These are phyloP conservation scores for Mirza zaza DNA, from an alignment of 2,113 vertebrate species.

Conservation along the genomic window DNA sequence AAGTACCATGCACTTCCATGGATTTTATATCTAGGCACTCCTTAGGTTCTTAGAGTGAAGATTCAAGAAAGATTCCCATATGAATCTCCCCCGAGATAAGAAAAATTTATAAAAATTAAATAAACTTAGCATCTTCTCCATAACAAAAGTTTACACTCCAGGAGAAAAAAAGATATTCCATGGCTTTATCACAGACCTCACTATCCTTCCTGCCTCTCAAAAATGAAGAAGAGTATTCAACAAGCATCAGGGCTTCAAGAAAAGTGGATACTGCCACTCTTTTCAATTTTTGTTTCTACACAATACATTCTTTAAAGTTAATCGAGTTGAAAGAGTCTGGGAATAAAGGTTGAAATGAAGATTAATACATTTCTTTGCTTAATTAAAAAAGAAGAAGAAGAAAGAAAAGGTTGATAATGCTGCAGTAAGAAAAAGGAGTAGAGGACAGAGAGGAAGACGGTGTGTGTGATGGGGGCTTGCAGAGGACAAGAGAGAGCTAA, in stretches of 20 bases:
- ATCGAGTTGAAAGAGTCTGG: neutral
- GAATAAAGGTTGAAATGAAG: neutral
- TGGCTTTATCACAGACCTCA: neutral
- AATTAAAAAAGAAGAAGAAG: neutral
- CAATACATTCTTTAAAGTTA: neutral
- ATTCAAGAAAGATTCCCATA: neutral
- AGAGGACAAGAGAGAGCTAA: neutral
- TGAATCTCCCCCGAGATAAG: rapidly evolving
- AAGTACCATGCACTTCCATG: too few relatives aligned
- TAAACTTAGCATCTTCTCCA: neutral
- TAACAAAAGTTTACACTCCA: neutral
- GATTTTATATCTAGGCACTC: neutral
- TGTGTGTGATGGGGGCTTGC: too few relatives aligned
- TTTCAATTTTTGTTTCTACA: neutral
- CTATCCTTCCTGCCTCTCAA: neutral
- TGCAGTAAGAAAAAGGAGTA: neutral
- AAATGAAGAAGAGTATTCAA: neutral
- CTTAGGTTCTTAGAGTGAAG: neutral
- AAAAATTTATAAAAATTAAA: neutral
- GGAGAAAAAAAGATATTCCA: neutral
- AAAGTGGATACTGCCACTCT: neutral
- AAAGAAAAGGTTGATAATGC: neutral
- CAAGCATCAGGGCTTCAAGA: neutral
- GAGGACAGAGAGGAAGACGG: neutral
- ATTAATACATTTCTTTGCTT: neutral